Evolutionary conservation across 2,113 vertebrate species (phyloP).

Genomic region (Solea solea): DNA sequence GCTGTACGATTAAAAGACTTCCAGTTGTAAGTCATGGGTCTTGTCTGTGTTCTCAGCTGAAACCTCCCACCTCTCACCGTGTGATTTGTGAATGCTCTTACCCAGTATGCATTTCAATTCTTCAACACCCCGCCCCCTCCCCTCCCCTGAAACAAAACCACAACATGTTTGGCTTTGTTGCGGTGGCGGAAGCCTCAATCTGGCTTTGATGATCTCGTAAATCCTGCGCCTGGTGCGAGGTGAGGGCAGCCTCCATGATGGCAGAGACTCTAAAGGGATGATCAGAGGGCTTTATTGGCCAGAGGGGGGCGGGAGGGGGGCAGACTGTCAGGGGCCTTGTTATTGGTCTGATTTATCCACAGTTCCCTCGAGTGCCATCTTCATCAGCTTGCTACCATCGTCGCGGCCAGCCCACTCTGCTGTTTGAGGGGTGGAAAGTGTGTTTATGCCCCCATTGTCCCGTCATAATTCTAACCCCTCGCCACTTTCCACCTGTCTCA

Average conservation of each 20-base stretch:
- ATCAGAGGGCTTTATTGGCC: constrained; percentile 77
- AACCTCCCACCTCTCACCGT: constrained; percentile 16
- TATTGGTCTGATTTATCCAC: constrained; percentile 77
- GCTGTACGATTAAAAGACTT: not conserved
- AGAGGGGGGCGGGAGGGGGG: constrained; percentile 34
- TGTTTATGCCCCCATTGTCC: constrained; percentile 12
- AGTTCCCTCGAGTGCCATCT: constrained; percentile 72
- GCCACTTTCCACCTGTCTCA: constrained; percentile 47
- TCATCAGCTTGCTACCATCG: constrained; percentile 43
- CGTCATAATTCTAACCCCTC: constrained; percentile 15
- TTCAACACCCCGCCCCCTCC: not conserved
- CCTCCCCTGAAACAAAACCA: constrained; percentile 21
- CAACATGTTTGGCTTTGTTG: constrained; percentile 62
- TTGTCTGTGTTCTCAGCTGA: not conserved
- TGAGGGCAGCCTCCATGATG: constrained; percentile 47
- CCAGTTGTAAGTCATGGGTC: not conserved
- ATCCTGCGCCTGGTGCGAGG: constrained; percentile 53
- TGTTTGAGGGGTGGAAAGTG: constrained; percentile 43
- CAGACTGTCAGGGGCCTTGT: constrained; percentile 57
- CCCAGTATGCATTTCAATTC: constrained; percentile 37
- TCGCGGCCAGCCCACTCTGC: constrained; percentile 22
- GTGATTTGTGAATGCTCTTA: constrained; percentile 47
- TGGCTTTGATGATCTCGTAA: constrained; percentile 78
- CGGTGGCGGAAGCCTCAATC: constrained; percentile 53
- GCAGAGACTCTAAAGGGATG: constrained; percentile 67